Base-by-base conservation (phyloP, 2,113 vertebrate species). In the Dendrocopos noguchii region DNA sequence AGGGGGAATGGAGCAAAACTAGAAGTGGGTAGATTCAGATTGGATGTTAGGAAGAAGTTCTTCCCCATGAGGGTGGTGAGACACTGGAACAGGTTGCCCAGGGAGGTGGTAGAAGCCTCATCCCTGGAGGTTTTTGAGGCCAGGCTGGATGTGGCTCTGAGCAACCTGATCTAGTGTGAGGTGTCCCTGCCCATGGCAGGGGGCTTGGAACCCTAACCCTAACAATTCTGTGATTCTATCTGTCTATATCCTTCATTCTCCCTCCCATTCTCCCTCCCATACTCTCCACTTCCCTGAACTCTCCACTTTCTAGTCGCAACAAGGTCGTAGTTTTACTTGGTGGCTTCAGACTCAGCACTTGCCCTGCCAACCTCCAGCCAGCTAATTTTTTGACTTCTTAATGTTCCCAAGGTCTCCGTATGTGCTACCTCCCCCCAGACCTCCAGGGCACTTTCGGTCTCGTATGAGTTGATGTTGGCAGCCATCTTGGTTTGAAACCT, bases 351-450 rank as follows among this genome's bases (percentile, higher is more conserved):
- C 67, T 36, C 53, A 59, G 47, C 73, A 19, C 47, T 87, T 31
- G 92, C 39, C 67, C 71, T 79, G 90, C 34, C 14, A 12, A 39
- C 67, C 76, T 87, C 60, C 60, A 78, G 47, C 27, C 81, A 93
- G 36, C 31, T 76, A 94, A 95, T 88, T 80, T 81, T 87, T 94
- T 8, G 1, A 24, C 50, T 92, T 31, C 89, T 87, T 80, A 82
- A 80, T 34, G 64, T 74, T 92, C 57, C 53, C 33, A 27, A 80
- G 86, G 86, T 86, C 4, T 15, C 29, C 50, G 80, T 63, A 91
- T 75, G 44, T 82, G 75, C 66, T 56, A 67, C 60, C 47, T 84
- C 84, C 17, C 33, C 22, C 22, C 36, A 73, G 79, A 76, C 71
- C 87, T 77, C 42, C 42, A 19, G 78, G 53, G 84, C 79, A 80